Evolutionary conservation across 1,140 invertebrate genomes (phyloP), one percentile per base, ranked within the genome.

Genomic region (Arion vulgaris): DNA sequence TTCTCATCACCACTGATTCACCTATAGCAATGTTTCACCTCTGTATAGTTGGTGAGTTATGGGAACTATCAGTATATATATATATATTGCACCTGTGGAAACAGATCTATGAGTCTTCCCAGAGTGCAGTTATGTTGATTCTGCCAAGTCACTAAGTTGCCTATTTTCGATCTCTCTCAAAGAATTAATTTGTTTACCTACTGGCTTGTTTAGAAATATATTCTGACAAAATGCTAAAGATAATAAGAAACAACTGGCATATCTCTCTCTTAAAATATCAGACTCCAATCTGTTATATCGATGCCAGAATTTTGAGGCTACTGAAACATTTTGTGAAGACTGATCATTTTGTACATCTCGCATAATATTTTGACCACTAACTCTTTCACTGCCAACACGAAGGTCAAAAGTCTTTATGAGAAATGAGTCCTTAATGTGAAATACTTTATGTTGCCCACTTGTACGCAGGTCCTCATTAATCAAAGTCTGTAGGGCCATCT

Each of bases 331-430:
- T 1, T 71, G 38, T 0, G 9, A 7, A 71, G 5, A 71, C 39
- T 69, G n/a, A 0, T 57, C 41, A 45, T 71, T 66, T 34, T 80
- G 62, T 26, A 80, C 71, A 0, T 49, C 0, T 71, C 71, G 34
- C 13, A 80, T 38, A 32, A 80, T 71, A 38, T 71, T 62, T 66
- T 71, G 62, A 53, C 78, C 68, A 51, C 78, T 80, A n/a, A 80
- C 66, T 49, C 66, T 36, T 36, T 80, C 78, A 1, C 78, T 66
- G 36, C 78, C 78, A 45, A 80, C 78, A 32, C 39, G 36, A 36
- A 80, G 66, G 26, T 71, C 78, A 80, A 80, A 80, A 4, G 45
- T 26, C 32, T 80, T 80, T 1, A 26, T 45, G 26, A 51, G 19
- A 34, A 80, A 71, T 28, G 39, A 41, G 66, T 80, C 66, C 13